A percentile compares a stretch with the other conserved stretches of the same genome.
phyloP scores from a whole-genome alignment of 2,888 invertebrate genomes.

The Galerucella calmariensis region DNA sequence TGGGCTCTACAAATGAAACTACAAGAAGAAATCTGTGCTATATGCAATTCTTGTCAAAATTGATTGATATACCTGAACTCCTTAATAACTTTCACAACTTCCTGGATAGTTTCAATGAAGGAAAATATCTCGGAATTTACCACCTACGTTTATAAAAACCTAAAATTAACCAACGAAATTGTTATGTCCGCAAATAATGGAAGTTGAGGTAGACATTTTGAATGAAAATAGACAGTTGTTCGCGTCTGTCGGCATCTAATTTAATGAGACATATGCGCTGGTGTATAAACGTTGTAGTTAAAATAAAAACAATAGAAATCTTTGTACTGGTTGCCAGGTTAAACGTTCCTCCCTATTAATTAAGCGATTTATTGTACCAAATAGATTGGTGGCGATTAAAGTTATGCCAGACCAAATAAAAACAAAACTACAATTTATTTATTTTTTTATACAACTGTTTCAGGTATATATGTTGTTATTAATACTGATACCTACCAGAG shows the following conservation, averaged over 20 bases:
- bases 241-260: neutral
- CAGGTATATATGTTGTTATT: too few species aligned
- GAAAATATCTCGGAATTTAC: too few species aligned
- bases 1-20: too few species aligned
- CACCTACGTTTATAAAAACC: too few species aligned
- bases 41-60: too few species aligned
- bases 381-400: neutral
- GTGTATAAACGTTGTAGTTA: neutral
- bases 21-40: too few species aligned
- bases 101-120: too few species aligned
- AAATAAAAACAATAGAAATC: constrained; percentile 4
- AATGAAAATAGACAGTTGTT: constrained; percentile 7
- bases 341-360: constrained; percentile 10
- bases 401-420: neutral
- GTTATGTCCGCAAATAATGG: neutral
- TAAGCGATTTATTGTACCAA: neutral
- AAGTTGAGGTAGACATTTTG: neutral
- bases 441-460: neutral
- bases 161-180: too few species aligned
- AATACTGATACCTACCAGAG: too few species aligned
- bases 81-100: too few species aligned
- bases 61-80: too few species aligned
- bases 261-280: constrained; percentile 5
- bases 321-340: constrained; percentile 16
- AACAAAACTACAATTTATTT: neutral